Base-by-base conservation (phyloP, 2,888 invertebrate species). In the Chrysodeixis includens region DNA sequence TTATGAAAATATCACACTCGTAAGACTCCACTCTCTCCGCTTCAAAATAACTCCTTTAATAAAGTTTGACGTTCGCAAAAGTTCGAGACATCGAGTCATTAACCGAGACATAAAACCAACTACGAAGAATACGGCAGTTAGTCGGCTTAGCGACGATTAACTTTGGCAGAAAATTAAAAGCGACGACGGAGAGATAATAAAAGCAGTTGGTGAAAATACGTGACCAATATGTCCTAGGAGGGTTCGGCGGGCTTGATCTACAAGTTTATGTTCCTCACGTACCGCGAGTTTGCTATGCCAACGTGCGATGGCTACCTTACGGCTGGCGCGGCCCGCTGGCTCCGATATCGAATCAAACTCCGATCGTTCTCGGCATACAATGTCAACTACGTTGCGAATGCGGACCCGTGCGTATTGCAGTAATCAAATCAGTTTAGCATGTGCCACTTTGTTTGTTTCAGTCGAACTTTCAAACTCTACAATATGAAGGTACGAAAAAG, bases 201-300 rank as follows among this genome's bases (percentile, higher is more conserved):
- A 92, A 91, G 89, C 88, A 89, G 89, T 88, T 86, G 89, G 87
- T 83, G 85, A 81, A 86, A 88, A 86, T 89, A 93, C 93, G 93
- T 93, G 93, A 93, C 92, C 93, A 93, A 93, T 94, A 92, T 90
- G 92, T 92, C 91, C 87, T 86, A 74, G 82, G 88, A 83, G 87
- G 85, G 86, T 85, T 84, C 82, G 84, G 74, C 75, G 76, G 62
- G 76, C 80, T 82, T 83, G 86, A 86, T 86, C 88, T 83, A 81
- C 75, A 82, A 86, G 83, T 88, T 90, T 92, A 93, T 93, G 92
- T 92, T 83, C 82, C 87, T 91, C 93, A 93, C 93, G 93, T 93
- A 79, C 76, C 76, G 76, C 82, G 89, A 93, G 93, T 93, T 93
- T 93, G 92, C 92, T 92, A 89, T 90, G 88, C 90, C 90, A 91